Evolutionary conservation across 2,113 vertebrate genomes (phyloP), one percentile per base, ranked within the genome.

Genomic region (Ascaphus truei): DNA sequence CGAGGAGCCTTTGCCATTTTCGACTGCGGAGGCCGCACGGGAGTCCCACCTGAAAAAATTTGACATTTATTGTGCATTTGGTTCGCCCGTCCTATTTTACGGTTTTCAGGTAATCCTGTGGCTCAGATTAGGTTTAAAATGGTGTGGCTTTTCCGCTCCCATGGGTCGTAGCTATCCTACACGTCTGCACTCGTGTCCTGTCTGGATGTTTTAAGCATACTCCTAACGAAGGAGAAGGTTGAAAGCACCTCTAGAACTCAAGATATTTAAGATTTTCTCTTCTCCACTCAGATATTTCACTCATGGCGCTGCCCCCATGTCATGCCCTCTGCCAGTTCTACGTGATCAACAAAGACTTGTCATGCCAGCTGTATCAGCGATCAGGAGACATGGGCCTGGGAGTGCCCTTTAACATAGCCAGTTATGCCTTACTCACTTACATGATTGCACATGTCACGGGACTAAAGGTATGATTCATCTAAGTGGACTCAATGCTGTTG

Each of bases 311-410:
- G 71, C 97, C 97, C 7, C 97, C 97, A 0, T 99, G 97, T 75
- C 97, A 99, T 6, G 90, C 94, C 45, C 89, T 99, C 33, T 98
- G 95, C 76, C 97, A 99, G 85, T 99, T 99, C 83, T 98, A 96
- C 2, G 93, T 98, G 66, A 78, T 86, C 0, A 87, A 96, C 0
- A 93, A 94, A 2, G 95, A 99, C 86, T 71, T 99, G 62, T 99
- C 97, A 0, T 98, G 97, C 75, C 96, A 98, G 78, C 85, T 98
- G 41, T 99, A 98, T 79, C 97, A 99, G 83, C 87, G 96, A 51
- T 98, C 97, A 0, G 95, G 90, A 52, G 97, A 99, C 64, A 98
- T 99, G 90, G 97, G 97, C 9, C 88, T 99, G 5, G 97, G 96
- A 0, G 96, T 99, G 34, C 97, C 97, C 23, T 99, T 99, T 81